These are phyloP conservation scores for Maconellicoccus hirsutus DNA, from an alignment of 1,140 invertebrate species.

Conservation along the genomic window DNA sequence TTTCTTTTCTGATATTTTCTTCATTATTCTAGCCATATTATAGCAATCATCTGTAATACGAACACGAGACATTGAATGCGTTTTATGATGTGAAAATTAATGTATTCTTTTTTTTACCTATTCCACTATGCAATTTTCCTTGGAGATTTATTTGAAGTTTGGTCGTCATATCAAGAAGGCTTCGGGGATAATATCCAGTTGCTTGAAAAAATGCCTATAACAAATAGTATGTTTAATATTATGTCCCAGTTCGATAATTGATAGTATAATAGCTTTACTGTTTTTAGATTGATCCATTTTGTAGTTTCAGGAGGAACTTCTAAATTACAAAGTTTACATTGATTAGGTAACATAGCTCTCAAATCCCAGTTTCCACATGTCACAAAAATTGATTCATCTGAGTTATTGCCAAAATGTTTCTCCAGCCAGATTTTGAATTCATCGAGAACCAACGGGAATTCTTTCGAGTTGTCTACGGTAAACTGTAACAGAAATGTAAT, in stretches of 20 bases:
- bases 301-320: conserved; percentile 35
- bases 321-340: conserved; percentile 36
- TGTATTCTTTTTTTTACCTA: conserved; percentile 24
- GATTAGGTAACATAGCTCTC: conserved; percentile 39
- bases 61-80: no score
- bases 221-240: not conserved
- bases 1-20: not conserved
- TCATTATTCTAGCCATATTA: not conserved
- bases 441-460: conserved; percentile 35
- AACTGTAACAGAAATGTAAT: no score
- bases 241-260: not conserved
- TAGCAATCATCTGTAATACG: not conserved
- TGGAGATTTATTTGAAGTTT: not conserved
- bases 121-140: conserved; percentile 26
- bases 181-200: conserved; percentile 24
- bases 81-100: not conserved
- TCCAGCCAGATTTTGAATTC: conserved; percentile 35
- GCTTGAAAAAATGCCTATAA: conserved; percentile 24
- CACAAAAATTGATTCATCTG: conserved; percentile 34
- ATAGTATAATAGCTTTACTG: conserved; percentile 31
- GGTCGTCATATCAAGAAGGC: conserved; percentile 23
- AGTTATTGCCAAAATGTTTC: not conserved
- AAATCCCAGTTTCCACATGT: conserved; percentile 47
- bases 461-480: conserved; percentile 33
- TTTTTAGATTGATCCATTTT: conserved; percentile 43